These are phyloP conservation scores for Diadromus collaris DNA, from an alignment of 2,888 invertebrate genomes.

Conservation along the genomic window DNA sequence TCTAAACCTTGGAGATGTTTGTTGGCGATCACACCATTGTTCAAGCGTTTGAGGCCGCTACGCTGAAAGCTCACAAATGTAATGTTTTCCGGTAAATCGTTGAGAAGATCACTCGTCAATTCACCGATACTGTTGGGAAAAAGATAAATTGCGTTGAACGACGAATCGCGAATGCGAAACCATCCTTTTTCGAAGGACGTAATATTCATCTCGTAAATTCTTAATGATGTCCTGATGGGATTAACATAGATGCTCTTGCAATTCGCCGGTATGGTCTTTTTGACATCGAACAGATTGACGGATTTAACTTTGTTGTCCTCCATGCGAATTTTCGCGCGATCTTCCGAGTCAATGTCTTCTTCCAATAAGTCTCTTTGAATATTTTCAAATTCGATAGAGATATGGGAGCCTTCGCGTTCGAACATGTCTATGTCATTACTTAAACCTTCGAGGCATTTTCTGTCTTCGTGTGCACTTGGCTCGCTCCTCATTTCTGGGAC, in stretches of 20 bases:
- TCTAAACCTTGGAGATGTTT: conserved; percentile 75
- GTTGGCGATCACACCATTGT: conserved; percentile 65
- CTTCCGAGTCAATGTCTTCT: neutral
- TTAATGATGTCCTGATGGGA: conserved; percentile 41
- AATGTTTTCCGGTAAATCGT: conserved; percentile 66
- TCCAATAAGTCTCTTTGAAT: too few species aligned
- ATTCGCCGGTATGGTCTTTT: conserved; percentile 46
- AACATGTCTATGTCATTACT: too few species aligned
- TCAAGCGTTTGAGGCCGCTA: conserved; percentile 62
- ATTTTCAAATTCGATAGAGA: too few species aligned
- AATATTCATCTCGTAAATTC: conserved; percentile 60
- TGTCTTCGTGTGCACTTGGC: too few species aligned
- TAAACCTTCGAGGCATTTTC: too few species aligned
- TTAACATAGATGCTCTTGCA: conserved; percentile 61
- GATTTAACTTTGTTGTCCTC: conserved; percentile 57
- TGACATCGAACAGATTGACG: conserved; percentile 34
- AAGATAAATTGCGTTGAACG: conserved; percentile 63
- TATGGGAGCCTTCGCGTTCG: too few species aligned
- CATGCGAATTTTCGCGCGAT: conserved; percentile 61
- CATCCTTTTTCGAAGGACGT: conserved; percentile 66
- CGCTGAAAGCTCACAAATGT: conserved; percentile 60
- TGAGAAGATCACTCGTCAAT: conserved; percentile 67
- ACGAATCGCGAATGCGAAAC: conserved; percentile 64
- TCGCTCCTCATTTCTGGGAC: too few species aligned
- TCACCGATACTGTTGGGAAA: conserved; percentile 66